phyloP scores from a whole-genome alignment of 2,888 invertebrate species.

The Eupithecia exiguata region DNA sequence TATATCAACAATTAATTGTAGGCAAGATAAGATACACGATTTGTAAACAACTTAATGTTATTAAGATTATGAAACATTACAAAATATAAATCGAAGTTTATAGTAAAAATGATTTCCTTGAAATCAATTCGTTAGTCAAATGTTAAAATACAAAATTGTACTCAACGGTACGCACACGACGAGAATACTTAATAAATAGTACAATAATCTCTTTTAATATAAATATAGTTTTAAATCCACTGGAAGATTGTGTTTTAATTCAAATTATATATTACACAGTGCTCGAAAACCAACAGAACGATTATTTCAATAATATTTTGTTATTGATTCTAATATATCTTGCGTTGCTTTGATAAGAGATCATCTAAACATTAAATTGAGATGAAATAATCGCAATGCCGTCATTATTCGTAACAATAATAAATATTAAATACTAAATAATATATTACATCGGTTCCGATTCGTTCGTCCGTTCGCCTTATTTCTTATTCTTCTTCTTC shows the following conservation, averaged over 20 bases:
- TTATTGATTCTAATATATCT: slow-evolving; percentile 21
- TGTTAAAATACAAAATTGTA: slow-evolving; percentile 61
- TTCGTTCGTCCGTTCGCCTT: slow-evolving; percentile 68
- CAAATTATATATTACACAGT: slow-evolving; percentile 46
- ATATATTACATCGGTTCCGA: slow-evolving; percentile 73
- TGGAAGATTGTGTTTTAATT: slow-evolving; percentile 57
- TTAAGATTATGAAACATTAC: slow-evolving; percentile 50
- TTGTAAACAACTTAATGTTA: slow-evolving; percentile 50
- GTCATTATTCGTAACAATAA: slow-evolving; percentile 52
- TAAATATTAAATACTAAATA: slow-evolving; percentile 74
- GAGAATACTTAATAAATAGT: slow-evolving; percentile 41
- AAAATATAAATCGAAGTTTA: slow-evolving; percentile 54
- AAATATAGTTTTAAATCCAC: slow-evolving; percentile 48
- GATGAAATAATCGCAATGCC: slow-evolving; percentile 45
- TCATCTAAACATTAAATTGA: slow-evolving; percentile 44
- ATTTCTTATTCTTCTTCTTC: slow-evolving; percentile 79
- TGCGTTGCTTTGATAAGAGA: slow-evolving; percentile 51
- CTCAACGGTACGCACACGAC: slow-evolving; percentile 54
- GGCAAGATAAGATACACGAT: slow-evolving; percentile 75
- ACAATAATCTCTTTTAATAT: slow-evolving; percentile 54
- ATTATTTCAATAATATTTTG: slow-evolving; percentile 41
- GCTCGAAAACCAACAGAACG: slow-evolving; percentile 39
- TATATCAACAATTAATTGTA: slow-evolving; percentile 52
- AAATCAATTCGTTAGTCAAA: slow-evolving; percentile 66
- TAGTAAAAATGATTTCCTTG: slow-evolving; percentile 67